phyloP scores from a whole-genome alignment of 2,888 invertebrate genomes.

The Eupithecia abbreviata region DNA sequence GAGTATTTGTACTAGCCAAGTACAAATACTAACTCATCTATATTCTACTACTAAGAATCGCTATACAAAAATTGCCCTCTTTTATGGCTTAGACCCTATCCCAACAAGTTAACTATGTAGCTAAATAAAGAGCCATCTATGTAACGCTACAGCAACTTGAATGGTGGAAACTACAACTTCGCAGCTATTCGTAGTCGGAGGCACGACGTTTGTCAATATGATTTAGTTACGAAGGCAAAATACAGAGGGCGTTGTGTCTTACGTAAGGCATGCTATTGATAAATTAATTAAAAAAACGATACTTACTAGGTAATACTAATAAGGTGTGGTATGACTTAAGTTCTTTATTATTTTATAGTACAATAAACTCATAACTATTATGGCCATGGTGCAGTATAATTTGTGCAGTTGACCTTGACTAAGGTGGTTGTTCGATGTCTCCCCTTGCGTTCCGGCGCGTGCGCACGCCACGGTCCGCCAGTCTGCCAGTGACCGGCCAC shows the following conservation, averaged over 20 bases:
- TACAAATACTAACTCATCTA: too few species aligned
- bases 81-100: not conserved
- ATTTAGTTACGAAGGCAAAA: slow-evolving; percentile 27
- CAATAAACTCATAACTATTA: not conserved
- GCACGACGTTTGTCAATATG: slow-evolving; percentile 1
- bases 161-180: not conserved
- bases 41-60: too few species aligned
- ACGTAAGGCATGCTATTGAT: not conserved
- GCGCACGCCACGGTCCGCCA: slow-evolving; percentile 64
- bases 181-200: not conserved
- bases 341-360: not conserved
- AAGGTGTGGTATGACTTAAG: not conserved
- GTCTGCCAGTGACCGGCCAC: slow-evolving; percentile 60
- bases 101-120: not conserved
- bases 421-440: slow-evolving; percentile 51
- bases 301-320: too few species aligned
- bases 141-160: slow-evolving; percentile 16
- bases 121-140: slow-evolving; percentile 50
- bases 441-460: slow-evolving; percentile 62
- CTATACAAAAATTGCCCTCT: too few species aligned
- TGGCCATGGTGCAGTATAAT: not conserved
- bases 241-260: slow-evolving; percentile 52
- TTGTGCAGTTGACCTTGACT: slow-evolving; percentile 48
- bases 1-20: too few species aligned
- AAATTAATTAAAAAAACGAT: too few species aligned